A percentile compares a stretch with the other conserved stretches of the same genome.
Conservation (phyloP, 2,797 vertebrate genomes). For the Centroberyx gerrardi region DNA sequence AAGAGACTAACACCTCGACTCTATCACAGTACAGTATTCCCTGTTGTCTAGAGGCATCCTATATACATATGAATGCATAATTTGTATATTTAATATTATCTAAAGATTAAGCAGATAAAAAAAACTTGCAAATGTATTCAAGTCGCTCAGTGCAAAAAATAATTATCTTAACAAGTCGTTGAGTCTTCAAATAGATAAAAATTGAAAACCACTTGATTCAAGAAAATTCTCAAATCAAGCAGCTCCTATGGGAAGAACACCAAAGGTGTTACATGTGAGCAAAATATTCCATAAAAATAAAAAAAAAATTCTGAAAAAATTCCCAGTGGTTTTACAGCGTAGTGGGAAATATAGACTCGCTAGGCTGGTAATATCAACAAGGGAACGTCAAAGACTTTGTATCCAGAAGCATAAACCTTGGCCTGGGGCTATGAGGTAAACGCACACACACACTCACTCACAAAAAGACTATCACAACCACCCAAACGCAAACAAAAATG, state of each 20-base stretch:
- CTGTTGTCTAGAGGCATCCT: constrained; percentile 13
- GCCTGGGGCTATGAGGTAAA: too few species aligned
- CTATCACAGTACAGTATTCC: constrained; percentile 12
- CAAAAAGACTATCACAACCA: neutral
- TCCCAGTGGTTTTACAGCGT: too few species aligned
- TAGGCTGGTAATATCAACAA: too few species aligned
- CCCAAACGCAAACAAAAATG: neutral
- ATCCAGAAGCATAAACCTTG: too few species aligned
- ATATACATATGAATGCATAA: constrained; percentile 24
- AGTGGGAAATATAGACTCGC: too few species aligned
- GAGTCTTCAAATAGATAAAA: neutral
- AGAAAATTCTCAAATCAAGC: too few species aligned
- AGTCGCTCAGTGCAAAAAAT: neutral
- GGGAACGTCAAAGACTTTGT: too few species aligned
- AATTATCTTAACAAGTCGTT: neutral
- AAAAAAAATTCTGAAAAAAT: too few species aligned
- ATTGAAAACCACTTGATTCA: too few species aligned
- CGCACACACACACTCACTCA: too few species aligned
- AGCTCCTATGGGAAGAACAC: neutral
- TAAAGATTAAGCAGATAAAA: constrained; percentile 19
- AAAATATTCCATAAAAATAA: too few species aligned
- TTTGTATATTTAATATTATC: constrained; percentile 11
- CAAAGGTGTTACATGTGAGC: neutral
- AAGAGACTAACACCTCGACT: constrained; percentile 11
- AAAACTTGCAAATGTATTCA: constrained; percentile 12